These are phyloP conservation scores for Conus betulinus DNA, from an alignment of 1,140 invertebrate genomes.

Conservation along the genomic window DNA sequence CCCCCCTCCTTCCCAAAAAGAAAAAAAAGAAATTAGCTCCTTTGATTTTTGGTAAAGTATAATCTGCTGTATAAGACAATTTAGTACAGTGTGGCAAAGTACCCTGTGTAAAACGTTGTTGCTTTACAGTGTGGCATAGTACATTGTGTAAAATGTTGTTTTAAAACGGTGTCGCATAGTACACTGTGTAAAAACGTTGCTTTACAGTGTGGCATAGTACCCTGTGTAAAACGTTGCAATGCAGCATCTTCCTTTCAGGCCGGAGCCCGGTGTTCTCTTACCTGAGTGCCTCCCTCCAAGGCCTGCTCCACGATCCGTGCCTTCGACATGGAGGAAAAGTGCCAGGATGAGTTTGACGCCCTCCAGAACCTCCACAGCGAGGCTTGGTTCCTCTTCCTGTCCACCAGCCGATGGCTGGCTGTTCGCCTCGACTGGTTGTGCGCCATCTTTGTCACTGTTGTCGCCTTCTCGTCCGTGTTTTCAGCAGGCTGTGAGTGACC, in stretches of 20 bases:
- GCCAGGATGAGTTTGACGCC: slow-evolving; percentile 81
- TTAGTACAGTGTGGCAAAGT: no score
- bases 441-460: slow-evolving; percentile 81
- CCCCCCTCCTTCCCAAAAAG: no score
- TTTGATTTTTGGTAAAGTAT: no score
- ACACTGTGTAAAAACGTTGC: no score
- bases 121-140: no score
- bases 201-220: no score
- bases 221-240: no score
- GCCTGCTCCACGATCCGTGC: slow-evolving; percentile 92
- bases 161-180: no score
- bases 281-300: slow-evolving; percentile 90
- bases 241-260: slow-evolving; percentile 54
- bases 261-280: slow-evolving; percentile 88
- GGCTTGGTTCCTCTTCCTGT: slow-evolving; percentile 82
- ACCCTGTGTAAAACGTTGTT: no score
- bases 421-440: slow-evolving; percentile 88
- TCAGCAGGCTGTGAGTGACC: slow-evolving; percentile 59
- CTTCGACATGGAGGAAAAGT: slow-evolving; percentile 82
- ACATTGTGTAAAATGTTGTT: no score
- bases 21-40: no score
- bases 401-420: slow-evolving; percentile 89
- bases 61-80: no score
- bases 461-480: slow-evolving; percentile 68
- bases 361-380: slow-evolving; percentile 81